Percentiles rank a stretch among this genome's conserved stretches.
Evolutionary conservation across 2,888 invertebrate species (phyloP).

Genomic region (Nemurella pictetii): DNA sequence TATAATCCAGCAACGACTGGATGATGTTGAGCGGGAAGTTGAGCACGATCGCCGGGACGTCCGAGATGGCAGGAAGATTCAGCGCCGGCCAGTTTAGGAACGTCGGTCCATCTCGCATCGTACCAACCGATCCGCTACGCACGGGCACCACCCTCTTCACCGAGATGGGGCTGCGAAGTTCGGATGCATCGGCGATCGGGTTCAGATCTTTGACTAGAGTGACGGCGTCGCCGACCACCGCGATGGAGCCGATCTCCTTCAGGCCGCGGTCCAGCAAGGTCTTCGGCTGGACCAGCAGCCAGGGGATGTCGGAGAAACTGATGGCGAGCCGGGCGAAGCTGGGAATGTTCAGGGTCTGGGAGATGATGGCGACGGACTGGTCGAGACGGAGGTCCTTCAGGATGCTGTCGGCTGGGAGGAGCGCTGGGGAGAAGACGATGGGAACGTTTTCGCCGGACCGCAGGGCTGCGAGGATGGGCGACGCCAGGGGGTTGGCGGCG

Average conservation of each 20-base stretch:
- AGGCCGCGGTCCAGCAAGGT: background rate
- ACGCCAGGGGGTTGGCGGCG: background rate
- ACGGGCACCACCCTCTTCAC: background rate
- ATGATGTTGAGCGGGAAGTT: constrained; percentile 10
- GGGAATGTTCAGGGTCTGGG: background rate
- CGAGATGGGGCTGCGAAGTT: background rate
- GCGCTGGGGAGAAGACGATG: constrained; percentile 1
- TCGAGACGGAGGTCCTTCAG: background rate
- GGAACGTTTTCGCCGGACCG: background rate
- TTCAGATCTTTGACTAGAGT: background rate
- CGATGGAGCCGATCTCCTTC: constrained; percentile 8
- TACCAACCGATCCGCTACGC: background rate
- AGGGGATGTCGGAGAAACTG: background rate
- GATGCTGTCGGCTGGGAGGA: background rate
- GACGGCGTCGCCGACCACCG: background rate
- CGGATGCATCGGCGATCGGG: background rate
- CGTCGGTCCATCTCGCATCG: background rate
- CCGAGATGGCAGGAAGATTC: background rate
- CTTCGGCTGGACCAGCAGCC: constrained; percentile 7
- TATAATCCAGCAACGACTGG: background rate
- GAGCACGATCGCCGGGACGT: background rate
- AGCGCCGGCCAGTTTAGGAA: constrained; percentile 18
- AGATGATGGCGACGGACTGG: background rate
- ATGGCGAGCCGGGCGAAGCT: background rate
- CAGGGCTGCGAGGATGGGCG: background rate